Evolutionary conservation across 92 coral and sea anemone genomes (phyloP).

Genomic region (Pocillopora meandrina): DNA sequence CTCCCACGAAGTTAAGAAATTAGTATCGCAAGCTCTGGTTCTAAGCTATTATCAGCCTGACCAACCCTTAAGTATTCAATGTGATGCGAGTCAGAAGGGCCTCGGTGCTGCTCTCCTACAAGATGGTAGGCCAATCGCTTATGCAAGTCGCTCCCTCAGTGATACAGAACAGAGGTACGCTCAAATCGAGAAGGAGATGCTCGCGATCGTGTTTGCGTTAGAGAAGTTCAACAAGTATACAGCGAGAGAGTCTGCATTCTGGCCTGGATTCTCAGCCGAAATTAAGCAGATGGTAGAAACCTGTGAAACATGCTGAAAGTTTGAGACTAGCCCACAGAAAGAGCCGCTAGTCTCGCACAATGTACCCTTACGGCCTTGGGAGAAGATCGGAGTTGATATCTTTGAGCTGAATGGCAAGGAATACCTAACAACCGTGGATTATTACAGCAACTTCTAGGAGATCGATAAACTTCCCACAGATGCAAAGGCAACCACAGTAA

Average conservation of each 20-base stretch:
- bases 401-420: conserved; percentile 26
- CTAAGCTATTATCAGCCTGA: conserved; percentile 4
- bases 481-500: conserved; percentile 16
- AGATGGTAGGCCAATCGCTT: not conserved
- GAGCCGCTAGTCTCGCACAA: conserved; percentile 46
- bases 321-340: conserved; percentile 38
- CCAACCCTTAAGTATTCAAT: not conserved
- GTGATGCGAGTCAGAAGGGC: conserved; percentile 10
- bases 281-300: conserved; percentile 29
- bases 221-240: conserved; percentile 2
- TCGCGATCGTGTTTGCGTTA: not conserved
- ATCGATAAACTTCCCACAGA: conserved; percentile 38
- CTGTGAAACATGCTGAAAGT: conserved; percentile 43
- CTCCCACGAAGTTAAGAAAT: not conserved
- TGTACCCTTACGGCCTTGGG: conserved; percentile 50
- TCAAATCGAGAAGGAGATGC: not conserved
- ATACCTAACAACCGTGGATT: conserved; percentile 46
- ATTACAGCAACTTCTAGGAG: conserved; percentile 59
- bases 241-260: conserved; percentile 41
- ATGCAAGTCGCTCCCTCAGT: not conserved
- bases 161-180: not conserved
- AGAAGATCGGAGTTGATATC: conserved; percentile 44
- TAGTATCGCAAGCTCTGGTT: not conserved
- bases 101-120: conserved; percentile 11
- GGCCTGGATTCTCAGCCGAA: conserved; percentile 56